phyloP scores from a whole-genome alignment of 2,113 vertebrate species.

The Athene noctua region DNA sequence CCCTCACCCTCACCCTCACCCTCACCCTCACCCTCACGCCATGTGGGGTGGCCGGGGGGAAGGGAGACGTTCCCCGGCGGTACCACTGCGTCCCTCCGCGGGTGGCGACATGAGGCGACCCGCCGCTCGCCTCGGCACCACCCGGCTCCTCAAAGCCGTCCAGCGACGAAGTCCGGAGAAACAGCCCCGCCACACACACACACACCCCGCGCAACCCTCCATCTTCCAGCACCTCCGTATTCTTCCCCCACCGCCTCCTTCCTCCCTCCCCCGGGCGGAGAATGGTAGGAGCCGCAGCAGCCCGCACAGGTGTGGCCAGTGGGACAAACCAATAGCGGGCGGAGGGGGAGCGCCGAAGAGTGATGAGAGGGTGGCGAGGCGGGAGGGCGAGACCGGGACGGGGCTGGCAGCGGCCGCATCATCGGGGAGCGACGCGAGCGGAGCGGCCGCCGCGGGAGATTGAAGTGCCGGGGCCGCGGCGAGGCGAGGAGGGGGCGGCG shows the following conservation, averaged over 20 bases:
- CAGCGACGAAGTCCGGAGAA: too few relatives aligned
- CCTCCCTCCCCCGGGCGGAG: background rate
- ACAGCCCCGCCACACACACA: too few relatives aligned
- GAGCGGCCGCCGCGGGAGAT: conserved; percentile 33
- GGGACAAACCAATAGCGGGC: conserved; percentile 17
- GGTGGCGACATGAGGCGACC: background rate
- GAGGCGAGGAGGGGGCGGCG: background rate
- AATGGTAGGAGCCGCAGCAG: conserved; percentile 39
- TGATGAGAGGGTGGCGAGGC: conserved; percentile 4
- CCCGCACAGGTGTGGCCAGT: background rate
- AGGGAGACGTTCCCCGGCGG: background rate
- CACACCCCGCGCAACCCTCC: too few relatives aligned
- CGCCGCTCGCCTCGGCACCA: background rate
- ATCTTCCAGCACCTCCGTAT: fast-evolving
- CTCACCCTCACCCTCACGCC: background rate
- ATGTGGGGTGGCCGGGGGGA: background rate
- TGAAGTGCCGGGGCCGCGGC: background rate
- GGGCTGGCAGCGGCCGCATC: background rate
- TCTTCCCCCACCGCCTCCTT: background rate
- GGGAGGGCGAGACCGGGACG: background rate
- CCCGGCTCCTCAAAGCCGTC: background rate
- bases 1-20: background rate
- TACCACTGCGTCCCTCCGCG: background rate
- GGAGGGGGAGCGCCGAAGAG: background rate
- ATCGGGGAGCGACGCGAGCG: conserved; percentile 8